Evolutionary conservation across 2,888 invertebrate genomes (phyloP).

Genomic region (Linnaemya vulpina): DNA sequence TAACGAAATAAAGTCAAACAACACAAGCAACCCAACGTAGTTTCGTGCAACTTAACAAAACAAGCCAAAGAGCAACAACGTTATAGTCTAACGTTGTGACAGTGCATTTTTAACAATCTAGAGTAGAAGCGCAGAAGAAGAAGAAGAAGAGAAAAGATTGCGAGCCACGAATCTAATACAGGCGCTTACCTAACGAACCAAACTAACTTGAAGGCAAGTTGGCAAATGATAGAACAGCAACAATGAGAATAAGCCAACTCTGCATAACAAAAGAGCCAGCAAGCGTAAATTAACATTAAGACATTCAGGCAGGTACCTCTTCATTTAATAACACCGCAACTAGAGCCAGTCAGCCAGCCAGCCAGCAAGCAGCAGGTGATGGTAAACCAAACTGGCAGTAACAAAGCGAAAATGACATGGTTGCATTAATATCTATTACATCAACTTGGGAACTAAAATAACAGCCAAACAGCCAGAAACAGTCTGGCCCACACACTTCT

Average conservation of each 20-base stretch:
- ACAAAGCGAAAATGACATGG: conserved; percentile 65
- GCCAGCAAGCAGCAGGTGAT: conserved; percentile 51
- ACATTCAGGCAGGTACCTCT: conserved; percentile 55
- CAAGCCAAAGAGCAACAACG: conserved; percentile 50
- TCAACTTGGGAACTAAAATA: conserved; percentile 11
- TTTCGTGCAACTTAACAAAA: conserved; percentile 6
- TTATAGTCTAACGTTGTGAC: conserved; percentile 23
- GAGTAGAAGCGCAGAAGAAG: background rate
- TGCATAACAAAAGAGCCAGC: conserved; percentile 55
- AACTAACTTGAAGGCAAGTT: conserved; percentile 23
- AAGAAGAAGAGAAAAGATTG: background rate
- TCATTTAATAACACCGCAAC: conserved; percentile 44
- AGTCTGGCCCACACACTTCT: background rate
- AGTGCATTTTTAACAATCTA: conserved; percentile 7
- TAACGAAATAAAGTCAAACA: background rate
- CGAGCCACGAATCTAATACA: conserved; percentile 11
- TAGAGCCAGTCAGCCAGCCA: background rate
- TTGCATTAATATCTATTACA: conserved; percentile 68
- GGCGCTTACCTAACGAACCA: conserved; percentile 42
- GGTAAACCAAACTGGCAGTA: conserved; percentile 50
- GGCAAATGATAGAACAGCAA: conserved; percentile 11
- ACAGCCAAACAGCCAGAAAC: conserved; percentile 12
- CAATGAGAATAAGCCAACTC: conserved; percentile 35
- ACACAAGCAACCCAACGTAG: conserved; percentile 7
- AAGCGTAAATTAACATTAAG: conserved; percentile 57